These are phyloP conservation scores for Plebejus melissa DNA, from an alignment of 2,888 invertebrate species.

Conservation along the genomic window DNA sequence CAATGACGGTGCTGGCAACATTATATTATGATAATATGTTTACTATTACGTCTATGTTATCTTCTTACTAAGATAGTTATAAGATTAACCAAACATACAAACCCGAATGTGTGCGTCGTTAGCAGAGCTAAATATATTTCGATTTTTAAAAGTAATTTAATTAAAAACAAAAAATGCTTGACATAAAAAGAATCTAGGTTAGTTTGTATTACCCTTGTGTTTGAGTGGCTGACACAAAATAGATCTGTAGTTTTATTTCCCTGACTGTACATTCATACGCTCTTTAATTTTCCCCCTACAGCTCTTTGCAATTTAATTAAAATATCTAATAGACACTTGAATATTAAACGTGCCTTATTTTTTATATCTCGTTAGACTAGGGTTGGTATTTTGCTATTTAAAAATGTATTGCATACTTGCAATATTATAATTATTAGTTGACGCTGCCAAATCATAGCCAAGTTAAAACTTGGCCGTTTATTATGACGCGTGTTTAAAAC, in stretches of 20 bases:
- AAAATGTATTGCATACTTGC: too few species aligned
- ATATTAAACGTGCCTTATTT: neutral
- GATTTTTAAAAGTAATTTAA: constrained; percentile 1
- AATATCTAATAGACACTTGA: constrained; percentile 9
- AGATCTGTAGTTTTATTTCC: constrained; percentile 13
- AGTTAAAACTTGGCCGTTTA: too few species aligned
- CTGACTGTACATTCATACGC: neutral
- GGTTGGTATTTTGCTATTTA: neutral
- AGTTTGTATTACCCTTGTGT: constrained; percentile 29
- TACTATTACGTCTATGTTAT: too few species aligned
- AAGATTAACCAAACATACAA: too few species aligned
- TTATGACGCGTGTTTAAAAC: too few species aligned
- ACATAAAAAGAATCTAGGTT: constrained; percentile 31
- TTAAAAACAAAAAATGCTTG: constrained; percentile 15
- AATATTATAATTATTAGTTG: too few species aligned
- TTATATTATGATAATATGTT: too few species aligned
- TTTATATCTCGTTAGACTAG: neutral
- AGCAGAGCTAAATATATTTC: too few species aligned
- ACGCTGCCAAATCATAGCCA: too few species aligned
- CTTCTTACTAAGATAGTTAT: too few species aligned
- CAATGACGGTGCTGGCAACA: too few species aligned
- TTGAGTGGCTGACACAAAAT: constrained; percentile 16
- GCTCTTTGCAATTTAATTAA: neutral
- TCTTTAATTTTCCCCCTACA: neutral
- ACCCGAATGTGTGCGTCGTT: too few species aligned